phyloP scores from a whole-genome alignment of 2,113 vertebrate species.

The cattle (Bos taurus) region DNA sequence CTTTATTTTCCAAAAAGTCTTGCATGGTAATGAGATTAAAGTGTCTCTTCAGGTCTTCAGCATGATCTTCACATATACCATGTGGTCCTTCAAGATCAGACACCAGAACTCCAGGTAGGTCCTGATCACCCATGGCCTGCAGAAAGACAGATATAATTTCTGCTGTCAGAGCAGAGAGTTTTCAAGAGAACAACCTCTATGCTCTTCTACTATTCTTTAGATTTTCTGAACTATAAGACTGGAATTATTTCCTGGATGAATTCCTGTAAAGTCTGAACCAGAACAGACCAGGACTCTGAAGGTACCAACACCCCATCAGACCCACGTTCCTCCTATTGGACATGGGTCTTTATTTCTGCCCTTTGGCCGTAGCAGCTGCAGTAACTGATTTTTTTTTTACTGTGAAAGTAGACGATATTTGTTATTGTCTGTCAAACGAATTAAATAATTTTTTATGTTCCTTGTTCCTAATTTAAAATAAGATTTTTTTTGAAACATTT shows the following conservation, averaged over 20 bases:
- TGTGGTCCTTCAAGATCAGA: slow-evolving; percentile 65
- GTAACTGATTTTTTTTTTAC: neutral
- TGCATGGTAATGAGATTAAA: slow-evolving; percentile 81
- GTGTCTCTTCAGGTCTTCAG: slow-evolving; percentile 76
- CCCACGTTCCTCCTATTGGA: neutral
- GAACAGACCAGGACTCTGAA: neutral
- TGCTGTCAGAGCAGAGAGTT: neutral
- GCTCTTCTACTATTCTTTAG: neutral
- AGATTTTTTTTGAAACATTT: neutral
- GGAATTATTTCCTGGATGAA: neutral
- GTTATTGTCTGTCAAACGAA: neutral
- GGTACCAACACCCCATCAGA: neutral
- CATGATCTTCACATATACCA: slow-evolving; percentile 68
- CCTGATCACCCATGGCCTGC: slow-evolving; percentile 75
- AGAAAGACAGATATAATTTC: neutral
- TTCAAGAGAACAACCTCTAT: neutral
- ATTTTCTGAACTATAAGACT: neutral
- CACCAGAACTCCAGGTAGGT: slow-evolving; percentile 72
- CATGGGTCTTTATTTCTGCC: neutral
- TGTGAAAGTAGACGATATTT: neutral
- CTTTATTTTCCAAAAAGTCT: slow-evolving; percentile 76
- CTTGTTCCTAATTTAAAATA: neutral
- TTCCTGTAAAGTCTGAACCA: neutral
- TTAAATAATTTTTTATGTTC: neutral
- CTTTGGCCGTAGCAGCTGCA: neutral